These are phyloP conservation scores for Syrphus vitripennis DNA, from an alignment of 2,888 invertebrate species.

Conservation along the genomic window DNA sequence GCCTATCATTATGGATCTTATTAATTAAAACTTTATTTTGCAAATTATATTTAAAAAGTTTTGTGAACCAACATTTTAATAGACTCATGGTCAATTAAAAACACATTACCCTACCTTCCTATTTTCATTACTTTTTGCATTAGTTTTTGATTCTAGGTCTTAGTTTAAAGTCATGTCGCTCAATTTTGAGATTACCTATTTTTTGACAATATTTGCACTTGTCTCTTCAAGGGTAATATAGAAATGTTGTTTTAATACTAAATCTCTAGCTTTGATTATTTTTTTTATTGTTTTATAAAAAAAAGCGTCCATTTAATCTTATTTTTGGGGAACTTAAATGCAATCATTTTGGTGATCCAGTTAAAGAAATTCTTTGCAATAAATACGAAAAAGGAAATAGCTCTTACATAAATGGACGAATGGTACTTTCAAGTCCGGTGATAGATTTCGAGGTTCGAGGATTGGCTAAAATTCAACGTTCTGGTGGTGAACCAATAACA, in stretches of 20 bases:
- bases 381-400: neutral
- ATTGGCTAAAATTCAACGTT: neutral
- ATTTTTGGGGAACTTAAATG: neutral
- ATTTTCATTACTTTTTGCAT: neutral
- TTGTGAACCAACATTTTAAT: neutral
- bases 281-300: neutral
- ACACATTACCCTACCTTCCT: neutral
- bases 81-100: neutral
- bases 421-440: neutral
- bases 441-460: neutral
- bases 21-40: too few species aligned
- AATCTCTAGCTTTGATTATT: neutral
- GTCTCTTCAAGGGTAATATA: neutral
- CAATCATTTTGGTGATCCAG: neutral
- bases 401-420: neutral
- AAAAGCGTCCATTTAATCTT: constrained; percentile 3
- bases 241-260: neutral
- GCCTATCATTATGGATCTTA: too few species aligned
- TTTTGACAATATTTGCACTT: neutral
- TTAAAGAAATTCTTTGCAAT: neutral
- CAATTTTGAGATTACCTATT: too few species aligned
- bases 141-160: neutral
- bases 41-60: too few species aligned
- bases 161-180: neutral
- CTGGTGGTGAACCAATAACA: neutral